Evolutionary conservation across 2,113 vertebrate genomes (phyloP), one percentile per base, ranked within the genome.

Genomic region (Gasterosteus aculeatus): DNA sequence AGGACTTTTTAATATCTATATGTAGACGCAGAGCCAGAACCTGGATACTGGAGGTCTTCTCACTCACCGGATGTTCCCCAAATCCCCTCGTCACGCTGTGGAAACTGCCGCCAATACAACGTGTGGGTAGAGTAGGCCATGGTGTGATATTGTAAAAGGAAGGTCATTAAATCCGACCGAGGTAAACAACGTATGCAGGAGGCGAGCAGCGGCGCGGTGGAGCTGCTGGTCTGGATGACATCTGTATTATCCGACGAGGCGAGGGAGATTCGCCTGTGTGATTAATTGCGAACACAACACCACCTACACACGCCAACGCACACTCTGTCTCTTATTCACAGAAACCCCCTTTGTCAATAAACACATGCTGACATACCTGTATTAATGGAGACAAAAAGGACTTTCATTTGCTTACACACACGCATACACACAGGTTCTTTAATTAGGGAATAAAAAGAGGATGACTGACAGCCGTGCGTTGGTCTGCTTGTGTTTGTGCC

Each of bases 201-300:
- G 72, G 75, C 44, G 14, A 49, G 66, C 46, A 83, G 72, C 85
- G 82, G 51, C 72, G 39, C 41, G 33, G 33, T n/a, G 26, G 53
- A 84, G 69, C 46, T 72, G 67, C 76, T 59, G 82, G 75, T 82
- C 64, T 75, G 68, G 78, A 65, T 78, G 81, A 86, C 81, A 81
- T 84, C 78, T 87, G 71, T 71, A 87, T 84, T 80, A 87, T 60
- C 78, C 3, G 31, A 71, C 64, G 65, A 68, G 39, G 54, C 81
- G 77, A 82, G 79, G 82, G 58, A 82, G 81, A 81, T 69, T 75
- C 77, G 66, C 62, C 39, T 19, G 61, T 75, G 80, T 79, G 84
- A 88, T 86, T 86, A 81, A 90, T 75, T 77, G 62, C 18, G 39
- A 86, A 71, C 62, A 82, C 18, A 76, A 84, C 78, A 82, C 81